phyloP scores from a whole-genome alignment of 2,888 invertebrate genomes.

The Merodon equestris region DNA sequence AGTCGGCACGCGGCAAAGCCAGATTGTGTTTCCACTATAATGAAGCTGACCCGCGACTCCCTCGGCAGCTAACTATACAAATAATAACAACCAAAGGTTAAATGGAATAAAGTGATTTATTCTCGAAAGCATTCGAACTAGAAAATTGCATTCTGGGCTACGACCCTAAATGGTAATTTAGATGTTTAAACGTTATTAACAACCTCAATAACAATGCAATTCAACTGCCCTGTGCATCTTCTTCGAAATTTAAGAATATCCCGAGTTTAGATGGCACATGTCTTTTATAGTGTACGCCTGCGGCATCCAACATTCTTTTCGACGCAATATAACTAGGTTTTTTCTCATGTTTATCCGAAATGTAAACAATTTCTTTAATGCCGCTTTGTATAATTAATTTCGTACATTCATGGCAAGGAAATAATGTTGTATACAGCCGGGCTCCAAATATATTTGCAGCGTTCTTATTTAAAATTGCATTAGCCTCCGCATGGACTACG shows the following conservation, averaged over 20 bases:
- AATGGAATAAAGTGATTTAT: too few species aligned
- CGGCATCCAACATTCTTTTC: slow-evolving; percentile 89
- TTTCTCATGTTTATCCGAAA: slow-evolving; percentile 89
- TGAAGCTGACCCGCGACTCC: too few species aligned
- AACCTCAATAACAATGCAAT: too few species aligned
- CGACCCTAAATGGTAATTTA: too few species aligned
- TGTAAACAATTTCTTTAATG: slow-evolving; percentile 87
- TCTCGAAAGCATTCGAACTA: too few species aligned
- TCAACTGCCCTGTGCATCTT: background rate
- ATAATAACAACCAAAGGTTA: too few species aligned
- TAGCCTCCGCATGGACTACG: slow-evolving; percentile 98
- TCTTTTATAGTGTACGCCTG: slow-evolving; percentile 85
- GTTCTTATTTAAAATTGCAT: slow-evolving; percentile 96
- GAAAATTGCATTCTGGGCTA: too few species aligned
- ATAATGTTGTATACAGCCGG: slow-evolving; percentile 92
- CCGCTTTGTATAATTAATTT: slow-evolving; percentile 97
- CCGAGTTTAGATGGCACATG: slow-evolving; percentile 82
- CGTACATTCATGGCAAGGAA: slow-evolving; percentile 99
- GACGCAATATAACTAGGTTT: slow-evolving; percentile 87
- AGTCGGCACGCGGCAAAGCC: too few species aligned
- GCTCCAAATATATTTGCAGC: slow-evolving; percentile 87
- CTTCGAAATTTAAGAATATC: slow-evolving; percentile 85
- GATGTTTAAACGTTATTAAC: too few species aligned
- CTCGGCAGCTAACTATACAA: too few species aligned
- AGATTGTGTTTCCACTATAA: too few species aligned